These are phyloP conservation scores for Agrilus cyanescens DNA, from an alignment of 2,888 invertebrate species.

Conservation along the genomic window DNA sequence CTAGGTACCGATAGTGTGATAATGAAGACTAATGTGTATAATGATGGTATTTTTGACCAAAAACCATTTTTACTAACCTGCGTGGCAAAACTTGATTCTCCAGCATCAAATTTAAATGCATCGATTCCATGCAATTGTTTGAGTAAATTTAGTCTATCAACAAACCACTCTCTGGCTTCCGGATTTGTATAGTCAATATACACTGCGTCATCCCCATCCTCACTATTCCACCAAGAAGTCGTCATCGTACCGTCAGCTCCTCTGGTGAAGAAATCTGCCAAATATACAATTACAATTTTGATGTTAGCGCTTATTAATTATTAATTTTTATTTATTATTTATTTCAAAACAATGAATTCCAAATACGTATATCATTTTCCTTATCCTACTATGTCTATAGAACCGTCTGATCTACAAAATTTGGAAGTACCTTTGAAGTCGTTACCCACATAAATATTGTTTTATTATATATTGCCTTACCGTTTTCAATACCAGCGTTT, in stretches of 20 bases:
- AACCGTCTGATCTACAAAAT: too few relatives aligned
- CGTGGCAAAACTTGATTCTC: slow-evolving; percentile 59
- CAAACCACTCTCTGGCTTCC: slow-evolving; percentile 49
- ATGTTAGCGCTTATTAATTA: slow-evolving; percentile 20
- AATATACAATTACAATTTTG: slow-evolving; percentile 10
- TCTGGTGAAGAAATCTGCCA: slow-evolving; percentile 39
- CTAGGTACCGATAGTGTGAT: too few relatives aligned
- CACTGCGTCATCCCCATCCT: slow-evolving; percentile 41
- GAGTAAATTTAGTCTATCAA: slow-evolving; percentile 39
- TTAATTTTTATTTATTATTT: too few relatives aligned
- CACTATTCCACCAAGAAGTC: slow-evolving; percentile 43
- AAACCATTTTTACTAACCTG: slow-evolving; percentile 34
- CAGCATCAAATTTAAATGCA: slow-evolving; percentile 73
- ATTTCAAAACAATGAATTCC: too few relatives aligned
- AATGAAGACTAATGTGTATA: too few relatives aligned
- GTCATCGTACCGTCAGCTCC: slow-evolving; percentile 40
- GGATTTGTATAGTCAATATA: slow-evolving; percentile 65
- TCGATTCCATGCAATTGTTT: slow-evolving; percentile 53
- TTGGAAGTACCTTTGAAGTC: too few relatives aligned
- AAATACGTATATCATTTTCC: too few relatives aligned
- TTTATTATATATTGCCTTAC: too few relatives aligned
- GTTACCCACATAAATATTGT: too few relatives aligned
- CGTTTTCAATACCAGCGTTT: slow-evolving; percentile 26
- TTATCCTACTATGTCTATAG: too few relatives aligned
- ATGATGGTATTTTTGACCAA: too few relatives aligned